Base-by-base conservation (phyloP, 37 sponge, comb jelly and placozoan genomes). In the Aplysina aerophoba region DNA sequence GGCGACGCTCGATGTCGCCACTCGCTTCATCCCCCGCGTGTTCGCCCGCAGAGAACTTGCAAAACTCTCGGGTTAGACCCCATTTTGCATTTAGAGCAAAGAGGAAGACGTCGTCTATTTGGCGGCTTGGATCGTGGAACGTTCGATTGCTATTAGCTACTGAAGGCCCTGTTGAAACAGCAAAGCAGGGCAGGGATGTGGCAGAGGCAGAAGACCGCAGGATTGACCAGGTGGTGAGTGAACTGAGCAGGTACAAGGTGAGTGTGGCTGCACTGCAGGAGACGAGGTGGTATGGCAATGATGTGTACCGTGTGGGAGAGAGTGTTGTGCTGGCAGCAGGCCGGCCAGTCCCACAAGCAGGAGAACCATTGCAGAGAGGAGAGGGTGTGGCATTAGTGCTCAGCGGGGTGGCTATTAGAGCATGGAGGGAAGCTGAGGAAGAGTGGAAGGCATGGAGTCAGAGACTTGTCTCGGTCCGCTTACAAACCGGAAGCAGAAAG, bases 401-500 rank as follows among this genome's bases (percentile, higher is more conserved):
- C 20, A 11, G 20, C 35, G 78, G 78, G 35, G 25, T 20, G 11
- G 78, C 78, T 75, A 35, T 75, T 25, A 16, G 19, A 20, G 54
- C 21, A 15, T 75, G 78, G 78, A 40, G 54, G n/a, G 15, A 17
- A 17, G 78, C 25, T 20, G 78, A 41, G 12, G n/a, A 75, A 36
- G 41, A 75, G 44, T 75, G 78, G 78, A 75, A 75, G 54, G 41
- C 78, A 41, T 75, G 78, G 50, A 75, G 78, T 35, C 15, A 37
- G 13, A 36, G 78, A 20, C 41, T 75, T 36, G 78, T 36, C 16
- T 15, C 78, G 11, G 44, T 15, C 11, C 13, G 78, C 50, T 75
- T 28, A 20, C 15, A 22, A 16, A 75, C 35, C 11, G 50, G 44
- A 19, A 30, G 13, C 11, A 13, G 79, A 40, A 75, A 22, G 54